Evolutionary conservation across 2,113 vertebrate genomes (phyloP), one percentile per base, ranked within the genome.

Genomic region (Urocynchramus pylzowi): DNA sequence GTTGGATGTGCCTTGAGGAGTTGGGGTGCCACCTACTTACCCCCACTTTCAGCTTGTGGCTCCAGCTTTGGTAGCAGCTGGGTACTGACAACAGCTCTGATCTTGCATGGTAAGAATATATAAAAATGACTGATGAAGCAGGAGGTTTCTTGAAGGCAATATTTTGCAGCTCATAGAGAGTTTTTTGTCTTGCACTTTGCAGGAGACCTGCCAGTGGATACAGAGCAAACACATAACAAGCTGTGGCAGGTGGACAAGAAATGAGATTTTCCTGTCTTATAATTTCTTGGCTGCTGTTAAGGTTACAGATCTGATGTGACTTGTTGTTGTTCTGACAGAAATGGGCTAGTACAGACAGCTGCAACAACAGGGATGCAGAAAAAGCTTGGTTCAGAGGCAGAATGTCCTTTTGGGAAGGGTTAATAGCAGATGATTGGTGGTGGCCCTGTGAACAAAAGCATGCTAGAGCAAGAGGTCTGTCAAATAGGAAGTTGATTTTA

Each of bases 31-130:
- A 31, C 49, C 35, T 37, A 33, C 78, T 65, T 28, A 9, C 2
- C 1, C 18, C 31, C 0, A 0, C 6, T 28, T 65, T 31, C 2
- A 0, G 19, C 35, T 16, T 7, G 28, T 10, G 20, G 39, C 56
- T 90, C 24, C 3, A 3, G 10, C 45, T 37, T 59, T 0, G 5
- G 33, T 23, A 39, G 47, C 39, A 63, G 37, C 47, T 59, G 39
- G 20, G 19, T 31, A 2, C 30, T 83, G 76, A 85, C 63, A 80
- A 6, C 15, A 45, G 50, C 24, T 86, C 44, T 45, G n/a, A 33
- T 23, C 41, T 41, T 13, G 30, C 5, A 4, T 30, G 30, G 21
- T 50, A 56, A 30, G 42, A 53, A 47, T 7, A 20, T 13, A 13
- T 21, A 56, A 39, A 68, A 75, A 16, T 44, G 10, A 11, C 17